A percentile compares a stretch with the other conserved stretches of the same genome.
Conservation (phyloP, 30 jellyfish, hydroid and myxozoan species). For the Aurelia sp. region DNA sequence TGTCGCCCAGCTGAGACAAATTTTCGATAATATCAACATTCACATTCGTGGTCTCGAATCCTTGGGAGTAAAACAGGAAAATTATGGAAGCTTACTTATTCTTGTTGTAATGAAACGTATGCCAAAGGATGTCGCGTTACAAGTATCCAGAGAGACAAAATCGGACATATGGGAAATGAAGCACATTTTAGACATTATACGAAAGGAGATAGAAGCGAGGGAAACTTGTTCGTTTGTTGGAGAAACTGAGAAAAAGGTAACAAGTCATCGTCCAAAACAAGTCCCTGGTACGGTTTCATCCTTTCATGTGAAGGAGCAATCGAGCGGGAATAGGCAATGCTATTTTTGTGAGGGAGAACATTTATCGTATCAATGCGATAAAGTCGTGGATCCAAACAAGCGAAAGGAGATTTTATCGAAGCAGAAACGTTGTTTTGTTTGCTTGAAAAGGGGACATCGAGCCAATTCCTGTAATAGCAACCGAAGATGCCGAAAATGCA, state of each 20-base stretch:
- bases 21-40: slow-evolving; percentile 42
- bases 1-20: slow-evolving; percentile 21
- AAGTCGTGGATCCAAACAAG: neutral
- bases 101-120: slow-evolving; percentile 44
- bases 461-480: slow-evolving; percentile 21
- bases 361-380: slow-evolving; percentile 13
- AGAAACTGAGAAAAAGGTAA: neutral
- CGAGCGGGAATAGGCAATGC: slow-evolving; percentile 5
- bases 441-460: slow-evolving; percentile 7
- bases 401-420: neutral
- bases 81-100: slow-evolving; percentile 68
- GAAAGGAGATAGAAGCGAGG: slow-evolving; percentile 20
- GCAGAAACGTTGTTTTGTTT: slow-evolving; percentile 11
- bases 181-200: neutral
- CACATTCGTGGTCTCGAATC: slow-evolving; percentile 69
- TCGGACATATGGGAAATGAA: slow-evolving; percentile 12
- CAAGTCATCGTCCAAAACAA: neutral
- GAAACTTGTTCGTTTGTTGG: neutral
- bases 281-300: slow-evolving; percentile 40
- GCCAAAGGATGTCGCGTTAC: slow-evolving; percentile 38
- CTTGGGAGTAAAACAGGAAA: slow-evolving; percentile 38
- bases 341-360: slow-evolving; percentile 39
- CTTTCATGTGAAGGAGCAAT: slow-evolving; percentile 6
- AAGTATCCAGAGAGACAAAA: neutral
- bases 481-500: slow-evolving; percentile 17